phyloP scores from a whole-genome alignment of 1,140 invertebrate genomes.

The Brachystomella parvula region DNA sequence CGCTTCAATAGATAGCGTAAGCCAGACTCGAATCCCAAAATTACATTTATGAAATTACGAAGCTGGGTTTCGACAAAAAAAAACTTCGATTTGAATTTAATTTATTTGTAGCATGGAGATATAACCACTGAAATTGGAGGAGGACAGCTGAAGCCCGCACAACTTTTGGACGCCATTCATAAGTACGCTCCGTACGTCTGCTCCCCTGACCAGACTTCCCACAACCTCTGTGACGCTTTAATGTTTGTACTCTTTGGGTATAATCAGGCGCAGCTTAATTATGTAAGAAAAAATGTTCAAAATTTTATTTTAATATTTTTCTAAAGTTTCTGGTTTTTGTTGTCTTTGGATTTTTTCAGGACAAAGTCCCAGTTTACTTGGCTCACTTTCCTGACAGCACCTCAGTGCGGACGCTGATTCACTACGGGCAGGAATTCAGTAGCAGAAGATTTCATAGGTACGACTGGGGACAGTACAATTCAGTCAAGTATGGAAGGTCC shows the following conservation, averaged over 20 bases:
- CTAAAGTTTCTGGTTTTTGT: not conserved
- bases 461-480: not conserved
- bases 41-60: not conserved
- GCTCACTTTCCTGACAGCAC: not conserved
- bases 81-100: not conserved
- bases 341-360: not conserved
- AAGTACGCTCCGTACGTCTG: not conserved
- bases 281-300: not conserved
- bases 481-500: not conserved
- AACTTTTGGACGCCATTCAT: not conserved
- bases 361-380: not conserved
- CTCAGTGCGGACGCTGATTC: not conserved
- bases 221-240: not conserved
- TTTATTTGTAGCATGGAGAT: not conserved
- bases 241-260: constrained; percentile 5
- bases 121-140: not conserved
- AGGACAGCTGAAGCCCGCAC: not conserved
- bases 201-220: not conserved
- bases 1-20: not conserved
- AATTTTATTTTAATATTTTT: not conserved
- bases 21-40: too few species aligned
- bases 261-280: not conserved
- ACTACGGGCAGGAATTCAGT: not conserved
- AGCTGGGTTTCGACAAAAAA: too few species aligned
- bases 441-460: not conserved